These are phyloP conservation scores for Gallirallus australis DNA, from an alignment of 2,797 vertebrate genomes.

Conservation along the genomic window DNA sequence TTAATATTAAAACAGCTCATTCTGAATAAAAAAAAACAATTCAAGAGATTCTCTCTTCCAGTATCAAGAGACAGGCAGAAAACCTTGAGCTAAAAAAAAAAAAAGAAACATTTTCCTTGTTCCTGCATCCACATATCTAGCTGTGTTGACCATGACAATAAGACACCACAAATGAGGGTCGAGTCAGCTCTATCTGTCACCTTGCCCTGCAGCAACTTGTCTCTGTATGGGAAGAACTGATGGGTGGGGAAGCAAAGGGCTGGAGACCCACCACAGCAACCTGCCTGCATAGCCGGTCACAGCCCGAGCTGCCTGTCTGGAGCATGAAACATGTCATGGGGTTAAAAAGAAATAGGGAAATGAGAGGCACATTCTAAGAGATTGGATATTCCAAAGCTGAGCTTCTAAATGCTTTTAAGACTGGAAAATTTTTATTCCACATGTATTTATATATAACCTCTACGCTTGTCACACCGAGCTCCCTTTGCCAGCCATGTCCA, in stretches of 20 bases:
- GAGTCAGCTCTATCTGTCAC: not conserved
- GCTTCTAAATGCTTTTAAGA: not conserved
- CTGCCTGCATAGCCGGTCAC: not conserved
- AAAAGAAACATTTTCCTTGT: not conserved
- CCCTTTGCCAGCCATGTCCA: not conserved
- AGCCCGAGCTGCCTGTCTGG: not conserved
- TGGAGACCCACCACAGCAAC: not conserved
- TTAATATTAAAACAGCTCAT: slow-evolving; percentile 66
- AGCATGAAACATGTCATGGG: not conserved
- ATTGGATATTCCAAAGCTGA: not conserved
- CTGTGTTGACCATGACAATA: not conserved
- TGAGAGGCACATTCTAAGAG: not conserved
- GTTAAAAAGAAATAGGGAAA: not conserved
- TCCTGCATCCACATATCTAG: not conserved
- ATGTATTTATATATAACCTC: not conserved
- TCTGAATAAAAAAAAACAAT: not conserved
- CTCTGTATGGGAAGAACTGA: not conserved
- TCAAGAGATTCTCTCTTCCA: slow-evolving; percentile 32
- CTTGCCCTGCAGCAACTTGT: not conserved
- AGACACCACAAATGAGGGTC: not conserved
- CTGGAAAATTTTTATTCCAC: not conserved
- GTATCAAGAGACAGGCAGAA: not conserved
- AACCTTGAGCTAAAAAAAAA: not conserved
- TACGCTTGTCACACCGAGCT: not conserved
- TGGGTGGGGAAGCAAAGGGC: not conserved